Percentiles rank a stretch among this genome's conserved stretches.
phyloP scores from a whole-genome alignment of 2,113 vertebrate genomes.

The Oreotrochilus melanogaster region DNA sequence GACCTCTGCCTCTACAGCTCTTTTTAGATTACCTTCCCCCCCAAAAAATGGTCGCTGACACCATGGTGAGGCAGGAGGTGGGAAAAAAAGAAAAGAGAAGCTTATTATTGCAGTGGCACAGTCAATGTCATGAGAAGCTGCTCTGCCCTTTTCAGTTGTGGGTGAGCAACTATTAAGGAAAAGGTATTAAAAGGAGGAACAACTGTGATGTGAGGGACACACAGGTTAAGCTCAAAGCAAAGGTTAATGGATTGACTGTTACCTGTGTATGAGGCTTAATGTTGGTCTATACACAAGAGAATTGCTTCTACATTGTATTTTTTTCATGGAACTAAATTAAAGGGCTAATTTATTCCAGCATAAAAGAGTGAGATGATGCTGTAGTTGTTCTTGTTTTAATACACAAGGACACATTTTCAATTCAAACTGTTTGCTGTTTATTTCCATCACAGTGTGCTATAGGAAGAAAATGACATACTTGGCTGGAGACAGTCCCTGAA shows the following conservation, averaged over 20 bases:
- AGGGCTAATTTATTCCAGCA: slow-evolving; percentile 77
- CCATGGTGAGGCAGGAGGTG: slow-evolving; percentile 74
- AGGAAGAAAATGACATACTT: background rate
- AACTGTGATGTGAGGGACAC: slow-evolving; percentile 81
- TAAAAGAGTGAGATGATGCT: slow-evolving; percentile 15
- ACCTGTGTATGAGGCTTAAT: slow-evolving; percentile 88
- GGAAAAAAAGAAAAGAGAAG: slow-evolving; percentile 74
- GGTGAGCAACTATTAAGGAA: slow-evolving; percentile 89
- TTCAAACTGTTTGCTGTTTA: background rate
- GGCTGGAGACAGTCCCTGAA: background rate
- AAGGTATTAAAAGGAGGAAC: slow-evolving; percentile 85
- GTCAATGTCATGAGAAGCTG: slow-evolving; percentile 88
- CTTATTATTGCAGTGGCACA: slow-evolving; percentile 89
- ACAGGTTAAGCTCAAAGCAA: slow-evolving; percentile 87
- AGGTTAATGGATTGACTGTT: slow-evolving; percentile 99
- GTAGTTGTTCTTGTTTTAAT: slow-evolving; percentile 69
- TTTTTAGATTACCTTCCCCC: slow-evolving; percentile 90
- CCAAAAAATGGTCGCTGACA: slow-evolving; percentile 85
- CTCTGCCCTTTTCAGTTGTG: slow-evolving; percentile 91
- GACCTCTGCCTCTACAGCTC: slow-evolving; percentile 92
- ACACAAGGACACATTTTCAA: slow-evolving; percentile 59
- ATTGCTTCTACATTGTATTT: slow-evolving; percentile 70
- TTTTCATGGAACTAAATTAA: slow-evolving; percentile 82
- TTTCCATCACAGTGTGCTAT: background rate
- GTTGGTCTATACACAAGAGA: slow-evolving; percentile 84